Evolutionary conservation across 2,888 invertebrate genomes (phyloP).

Genomic region (Limnephilus lunatus): DNA sequence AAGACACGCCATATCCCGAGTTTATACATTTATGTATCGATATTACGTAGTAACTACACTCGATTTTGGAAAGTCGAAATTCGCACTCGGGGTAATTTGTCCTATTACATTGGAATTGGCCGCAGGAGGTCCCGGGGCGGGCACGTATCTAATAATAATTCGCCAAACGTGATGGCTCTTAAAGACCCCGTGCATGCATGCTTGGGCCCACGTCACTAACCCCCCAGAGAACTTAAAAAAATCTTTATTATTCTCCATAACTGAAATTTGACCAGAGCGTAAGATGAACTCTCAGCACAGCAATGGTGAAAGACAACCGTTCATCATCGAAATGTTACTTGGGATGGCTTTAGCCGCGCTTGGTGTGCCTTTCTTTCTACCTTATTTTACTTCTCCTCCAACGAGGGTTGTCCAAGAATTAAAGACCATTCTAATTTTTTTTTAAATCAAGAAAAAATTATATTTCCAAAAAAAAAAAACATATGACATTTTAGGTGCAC

Average conservation of each 20-base stretch:
- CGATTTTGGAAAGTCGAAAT: not conserved
- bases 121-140: conserved; percentile 40
- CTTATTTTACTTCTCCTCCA: no score
- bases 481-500: no score
- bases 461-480: no score
- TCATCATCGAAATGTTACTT: not conserved
- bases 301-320: not conserved
- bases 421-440: no score
- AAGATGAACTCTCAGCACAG: not conserved
- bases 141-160: conserved; percentile 58
- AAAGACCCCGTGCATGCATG: not conserved
- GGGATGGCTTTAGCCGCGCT: not conserved
- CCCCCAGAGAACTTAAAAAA: not conserved
- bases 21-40: no score
- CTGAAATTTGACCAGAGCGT: not conserved
- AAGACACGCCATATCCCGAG: no score
- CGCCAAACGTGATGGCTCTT: conserved; percentile 52
- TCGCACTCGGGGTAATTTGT: not conserved
- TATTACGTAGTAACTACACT: not conserved
- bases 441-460: no score
- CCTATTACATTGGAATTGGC: not conserved
- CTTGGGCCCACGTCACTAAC: not conserved
- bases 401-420: no score
- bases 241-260: no score
- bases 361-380: no score